Evolutionary conservation across 2,113 vertebrate genomes (phyloP).

Genomic region (Ictidomys tridecemlineatus): DNA sequence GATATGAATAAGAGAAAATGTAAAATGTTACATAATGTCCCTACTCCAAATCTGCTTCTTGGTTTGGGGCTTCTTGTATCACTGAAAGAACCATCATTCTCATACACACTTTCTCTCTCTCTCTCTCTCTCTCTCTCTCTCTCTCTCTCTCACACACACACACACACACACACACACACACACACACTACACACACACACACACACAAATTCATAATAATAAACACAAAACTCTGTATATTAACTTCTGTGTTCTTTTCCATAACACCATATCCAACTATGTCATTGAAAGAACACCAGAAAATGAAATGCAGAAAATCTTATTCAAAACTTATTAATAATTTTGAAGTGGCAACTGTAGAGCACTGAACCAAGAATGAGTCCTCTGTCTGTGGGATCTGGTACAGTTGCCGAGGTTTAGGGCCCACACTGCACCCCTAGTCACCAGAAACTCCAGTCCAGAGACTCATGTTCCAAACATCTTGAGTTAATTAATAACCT

Average conservation of each 20-base stretch:
- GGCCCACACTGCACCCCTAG: neutral
- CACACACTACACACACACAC: neutral
- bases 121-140: too few species aligned
- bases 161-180: too few species aligned
- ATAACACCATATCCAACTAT: neutral
- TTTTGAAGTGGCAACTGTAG: neutral
- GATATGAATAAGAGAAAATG: neutral
- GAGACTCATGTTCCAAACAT: neutral
- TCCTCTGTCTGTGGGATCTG: neutral
- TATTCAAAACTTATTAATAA: neutral
- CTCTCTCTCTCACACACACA: too few species aligned
- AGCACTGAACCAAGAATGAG: neutral
- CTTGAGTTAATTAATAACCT: neutral
- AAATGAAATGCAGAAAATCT: neutral
- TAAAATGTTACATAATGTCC: neutral
- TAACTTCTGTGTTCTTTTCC: neutral
- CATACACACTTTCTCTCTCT: neutral
- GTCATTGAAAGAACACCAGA: neutral
- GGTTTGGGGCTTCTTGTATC: neutral
- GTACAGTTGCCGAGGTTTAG: fast-evolving
- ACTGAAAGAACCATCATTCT: neutral
- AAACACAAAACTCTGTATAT: neutral
- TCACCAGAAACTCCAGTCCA: neutral
- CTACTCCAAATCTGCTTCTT: neutral
- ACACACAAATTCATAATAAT: neutral